Evolutionary conservation across 2,797 vertebrate species (phyloP).

Genomic region (Rallus crepitans): DNA sequence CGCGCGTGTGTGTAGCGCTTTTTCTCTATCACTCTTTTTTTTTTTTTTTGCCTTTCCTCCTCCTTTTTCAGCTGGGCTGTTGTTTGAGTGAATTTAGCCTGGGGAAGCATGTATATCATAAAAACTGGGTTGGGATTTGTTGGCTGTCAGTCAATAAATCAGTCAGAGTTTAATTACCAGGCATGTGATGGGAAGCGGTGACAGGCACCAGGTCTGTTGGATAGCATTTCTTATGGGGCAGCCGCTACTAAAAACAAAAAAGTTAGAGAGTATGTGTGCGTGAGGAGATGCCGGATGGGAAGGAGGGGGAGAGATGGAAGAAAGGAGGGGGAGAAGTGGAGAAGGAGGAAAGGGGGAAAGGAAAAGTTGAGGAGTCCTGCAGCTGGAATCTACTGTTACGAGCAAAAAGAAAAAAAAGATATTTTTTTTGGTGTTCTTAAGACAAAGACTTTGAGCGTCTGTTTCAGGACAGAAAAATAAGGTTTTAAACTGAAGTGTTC

Average conservation of each 20-base stretch:
- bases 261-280: conserved; percentile 57
- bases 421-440: not conserved
- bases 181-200: conserved; percentile 86
- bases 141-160: conserved; percentile 97
- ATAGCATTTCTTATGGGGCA: conserved; percentile 86
- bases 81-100: conserved; percentile 84
- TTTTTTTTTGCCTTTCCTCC: not conserved
- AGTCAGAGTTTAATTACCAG: conserved; percentile 95
- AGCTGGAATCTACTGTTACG: not conserved
- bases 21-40: conserved; percentile 15
- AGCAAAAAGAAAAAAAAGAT: not conserved
- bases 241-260: conserved; percentile 78
- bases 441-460: not conserved
- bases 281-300: conserved; percentile 50
- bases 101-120: conserved; percentile 91
- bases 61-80: conserved; percentile 75
- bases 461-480: not conserved
- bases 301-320: not conserved
- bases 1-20: not conserved
- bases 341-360: not conserved
- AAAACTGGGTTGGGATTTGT: conserved; percentile 92
- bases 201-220: conserved; percentile 86
- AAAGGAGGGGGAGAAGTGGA: not conserved
- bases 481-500: not conserved
- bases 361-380: not conserved